Conservation (phyloP, 1,140 invertebrate species). For the Reticulitermes speratus region DNA sequence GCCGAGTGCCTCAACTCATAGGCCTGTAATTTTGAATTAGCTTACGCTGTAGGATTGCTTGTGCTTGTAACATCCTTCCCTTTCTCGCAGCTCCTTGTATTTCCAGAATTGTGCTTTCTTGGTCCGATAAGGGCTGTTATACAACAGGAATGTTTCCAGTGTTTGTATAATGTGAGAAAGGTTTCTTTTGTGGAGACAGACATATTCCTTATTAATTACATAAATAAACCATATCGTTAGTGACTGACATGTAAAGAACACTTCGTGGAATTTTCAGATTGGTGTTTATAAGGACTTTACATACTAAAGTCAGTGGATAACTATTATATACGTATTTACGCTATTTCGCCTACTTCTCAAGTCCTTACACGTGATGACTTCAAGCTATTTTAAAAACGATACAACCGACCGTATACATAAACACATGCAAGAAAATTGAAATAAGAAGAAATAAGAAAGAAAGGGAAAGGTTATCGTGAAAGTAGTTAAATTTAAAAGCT, state of each 20-base stretch:
- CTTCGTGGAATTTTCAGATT: not conserved
- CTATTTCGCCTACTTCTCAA: too few species aligned
- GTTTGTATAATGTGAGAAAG: not conserved
- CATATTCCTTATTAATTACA: not conserved
- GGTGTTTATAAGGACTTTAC: not conserved
- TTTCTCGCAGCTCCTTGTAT: too few species aligned
- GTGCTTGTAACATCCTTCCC: too few species aligned
- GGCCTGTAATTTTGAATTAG: too few species aligned
- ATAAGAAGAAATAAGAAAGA: not conserved
- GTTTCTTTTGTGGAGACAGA: not conserved
- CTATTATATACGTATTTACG: too few species aligned
- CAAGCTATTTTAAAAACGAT: not conserved
- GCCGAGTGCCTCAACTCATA: too few species aligned
- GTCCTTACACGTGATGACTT: too few species aligned
- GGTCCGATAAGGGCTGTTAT: too few species aligned
- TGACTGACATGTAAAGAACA: not conserved
- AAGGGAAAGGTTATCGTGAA: not conserved
- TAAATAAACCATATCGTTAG: not conserved
- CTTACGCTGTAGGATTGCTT: too few species aligned
- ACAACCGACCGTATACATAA: not conserved
- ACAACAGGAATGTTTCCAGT: not conserved
- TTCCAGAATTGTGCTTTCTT: too few species aligned
- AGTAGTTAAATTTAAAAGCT: constrained; percentile 10
- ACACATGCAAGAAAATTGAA: not conserved
- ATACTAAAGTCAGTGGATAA: not conserved